Base-by-base conservation (phyloP, 2,888 invertebrate species). In the Sicus ferrugineus region DNA sequence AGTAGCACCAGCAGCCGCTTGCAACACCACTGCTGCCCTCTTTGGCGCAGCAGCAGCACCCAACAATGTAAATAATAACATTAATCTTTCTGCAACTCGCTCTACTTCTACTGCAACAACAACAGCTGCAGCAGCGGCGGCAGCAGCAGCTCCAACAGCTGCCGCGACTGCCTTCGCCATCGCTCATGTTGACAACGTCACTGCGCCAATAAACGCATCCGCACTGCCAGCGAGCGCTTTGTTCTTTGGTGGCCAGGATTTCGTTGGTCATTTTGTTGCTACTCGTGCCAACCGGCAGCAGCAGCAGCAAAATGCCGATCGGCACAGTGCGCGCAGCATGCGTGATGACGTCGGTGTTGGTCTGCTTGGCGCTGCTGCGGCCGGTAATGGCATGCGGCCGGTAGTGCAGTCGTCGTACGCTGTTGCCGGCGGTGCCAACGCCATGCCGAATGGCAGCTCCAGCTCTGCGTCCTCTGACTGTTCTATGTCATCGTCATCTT, bases 381-480 rank as follows among this genome's bases (percentile, higher is more conserved):
- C 74, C 73, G 70, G 71, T 73, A 75, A 74, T 73, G 73, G 75
- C 23, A 70, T 72, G 62, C 48, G 72, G 73, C 72, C 62, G n/a
- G 26, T 19, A 67, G 73, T 75, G 68, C 75, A 75, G 73, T 71
- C 74, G 76, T 75, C 73, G 69, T 9, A 23, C 26, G 23, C 72
- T 75, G 75, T 71, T 75, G 76, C 72, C 75, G 75, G 67, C 76
- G 76, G 75, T 75, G 77, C 75, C 76, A 76, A 77, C 80, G 78
- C 77, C 78, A 78, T 75, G 78, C 77, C 70, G 38, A 79, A 79
- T 77, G 81, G 81, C 82, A 83, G 81, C 77, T 84, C 82, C 81
- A 84, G 84, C 81, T 84, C 84, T 83, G 82, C 84, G 81, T 84
- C 85, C 82, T 85, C 85, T 83, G 84, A 84, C 82, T 85, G 83